A percentile compares a stretch with the other conserved stretches of the same genome.
Evolutionary conservation across 1,140 invertebrate species (phyloP).

Genomic region (Melanaphis sacchari): DNA sequence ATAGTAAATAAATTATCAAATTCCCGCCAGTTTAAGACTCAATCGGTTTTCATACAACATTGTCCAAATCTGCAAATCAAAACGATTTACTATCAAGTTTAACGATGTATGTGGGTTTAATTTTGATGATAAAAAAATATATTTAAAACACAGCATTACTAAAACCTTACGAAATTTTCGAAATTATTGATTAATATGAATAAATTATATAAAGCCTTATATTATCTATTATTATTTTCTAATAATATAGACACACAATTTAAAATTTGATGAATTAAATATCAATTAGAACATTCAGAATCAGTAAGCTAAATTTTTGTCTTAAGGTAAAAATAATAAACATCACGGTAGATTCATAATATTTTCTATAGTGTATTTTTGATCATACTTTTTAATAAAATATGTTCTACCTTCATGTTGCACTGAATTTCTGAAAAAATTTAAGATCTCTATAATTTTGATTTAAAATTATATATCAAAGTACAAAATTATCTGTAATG

Average conservation of each 20-base stretch:
- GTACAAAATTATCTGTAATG: no score
- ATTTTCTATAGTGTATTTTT: no score
- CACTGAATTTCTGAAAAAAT: no score
- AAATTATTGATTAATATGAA: neutral
- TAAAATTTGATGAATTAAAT: no score
- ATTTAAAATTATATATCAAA: no score
- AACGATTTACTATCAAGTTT: neutral
- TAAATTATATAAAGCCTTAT: neutral
- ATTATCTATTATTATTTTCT: neutral
- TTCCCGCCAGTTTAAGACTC: neutral
- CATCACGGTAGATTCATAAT: no score
- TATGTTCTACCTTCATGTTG: no score
- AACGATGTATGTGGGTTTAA: neutral
- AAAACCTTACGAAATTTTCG: neutral
- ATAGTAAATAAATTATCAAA: neutral
- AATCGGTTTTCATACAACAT: neutral
- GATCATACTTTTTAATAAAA: neutral
- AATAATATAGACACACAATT: no score
- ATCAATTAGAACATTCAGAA: no score
- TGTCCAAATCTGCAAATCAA: neutral
- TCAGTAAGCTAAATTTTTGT: no score
- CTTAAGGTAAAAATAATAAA: no score
- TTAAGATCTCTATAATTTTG: no score
- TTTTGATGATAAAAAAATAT: neutral
- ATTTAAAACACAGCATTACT: neutral